A percentile compares a stretch with the other conserved stretches of the same genome.
Conservation (phyloP, 1,140 invertebrate species). For the Pseudoatta argentina region DNA sequence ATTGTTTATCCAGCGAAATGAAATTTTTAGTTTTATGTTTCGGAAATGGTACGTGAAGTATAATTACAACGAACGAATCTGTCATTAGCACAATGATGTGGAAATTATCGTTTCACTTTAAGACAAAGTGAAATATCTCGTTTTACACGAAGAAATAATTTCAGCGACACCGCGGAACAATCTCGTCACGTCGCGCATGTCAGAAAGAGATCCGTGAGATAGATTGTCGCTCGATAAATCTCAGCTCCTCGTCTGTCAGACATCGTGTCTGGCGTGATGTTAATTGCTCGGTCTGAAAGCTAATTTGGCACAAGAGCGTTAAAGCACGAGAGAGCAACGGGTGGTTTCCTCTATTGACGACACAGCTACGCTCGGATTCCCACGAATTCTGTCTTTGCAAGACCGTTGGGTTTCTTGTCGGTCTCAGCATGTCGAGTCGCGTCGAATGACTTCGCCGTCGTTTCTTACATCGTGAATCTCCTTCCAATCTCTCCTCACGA, state of each 20-base stretch:
- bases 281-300: constrained; percentile 59
- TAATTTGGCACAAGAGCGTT: constrained; percentile 54
- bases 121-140: constrained; percentile 11
- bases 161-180: constrained; percentile 5
- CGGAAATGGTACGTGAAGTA: not conserved
- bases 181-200: constrained; percentile 1
- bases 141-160: constrained; percentile 38
- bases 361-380: constrained; percentile 32
- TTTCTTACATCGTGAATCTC: constrained; percentile 35
- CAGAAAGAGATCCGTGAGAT: constrained; percentile 40
- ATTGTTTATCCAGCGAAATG: not conserved
- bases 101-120: not conserved
- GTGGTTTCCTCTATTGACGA: constrained; percentile 56
- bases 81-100: not conserved
- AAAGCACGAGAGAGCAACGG: constrained; percentile 50
- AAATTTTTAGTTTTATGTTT: not conserved
- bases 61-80: not conserved
- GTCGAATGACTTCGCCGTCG: constrained; percentile 22
- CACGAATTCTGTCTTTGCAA: constrained; percentile 48
- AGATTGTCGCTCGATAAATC: constrained; percentile 50
- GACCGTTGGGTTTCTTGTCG: constrained; percentile 34
- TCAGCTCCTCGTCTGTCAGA: constrained; percentile 31
- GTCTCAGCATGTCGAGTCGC: constrained; percentile 9
- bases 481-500: not conserved
- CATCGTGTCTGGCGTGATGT: constrained; percentile 55